Conservation (phyloP, 2,888 invertebrate genomes). For the Alitta virens region DNA sequence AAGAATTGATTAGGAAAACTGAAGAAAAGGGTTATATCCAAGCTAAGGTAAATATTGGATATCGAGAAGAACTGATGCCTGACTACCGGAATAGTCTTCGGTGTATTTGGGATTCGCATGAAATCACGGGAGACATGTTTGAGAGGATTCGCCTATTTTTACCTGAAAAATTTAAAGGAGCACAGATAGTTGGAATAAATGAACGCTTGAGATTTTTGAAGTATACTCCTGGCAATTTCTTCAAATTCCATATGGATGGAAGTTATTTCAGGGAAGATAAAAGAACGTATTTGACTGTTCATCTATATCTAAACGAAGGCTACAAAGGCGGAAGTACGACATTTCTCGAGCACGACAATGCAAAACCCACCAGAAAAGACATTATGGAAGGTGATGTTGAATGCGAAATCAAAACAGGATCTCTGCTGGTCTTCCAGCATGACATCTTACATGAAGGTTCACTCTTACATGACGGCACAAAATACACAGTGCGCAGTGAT, state of each 20-base stretch:
- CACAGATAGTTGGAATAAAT: constrained; percentile 33
- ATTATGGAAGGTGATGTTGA: not conserved
- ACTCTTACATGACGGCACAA: constrained; percentile 35
- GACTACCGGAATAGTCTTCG: constrained; percentile 39
- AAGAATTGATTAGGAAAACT: constrained; percentile 35
- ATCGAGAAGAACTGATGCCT: constrained; percentile 30
- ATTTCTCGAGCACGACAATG: not conserved
- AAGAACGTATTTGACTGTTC: constrained; percentile 36
- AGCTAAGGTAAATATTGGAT: constrained; percentile 40
- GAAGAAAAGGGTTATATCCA: constrained; percentile 38
- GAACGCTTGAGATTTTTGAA: constrained; percentile 40
- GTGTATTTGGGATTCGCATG: constrained; percentile 39
- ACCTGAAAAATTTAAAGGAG: constrained; percentile 31
- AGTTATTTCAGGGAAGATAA: constrained; percentile 34
- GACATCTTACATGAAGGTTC: constrained; percentile 45
- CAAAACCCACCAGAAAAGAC: not conserved
- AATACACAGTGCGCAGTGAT: constrained; percentile 43
- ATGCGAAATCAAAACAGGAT: constrained; percentile 20
- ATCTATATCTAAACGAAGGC: constrained; percentile 39
- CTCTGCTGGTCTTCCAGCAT: constrained; percentile 44
- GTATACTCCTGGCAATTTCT: constrained; percentile 44
- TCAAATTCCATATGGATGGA: constrained; percentile 41
- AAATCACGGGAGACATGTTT: constrained; percentile 36
- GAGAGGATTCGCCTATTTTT: constrained; percentile 34
- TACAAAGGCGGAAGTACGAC: constrained; percentile 22